These are phyloP conservation scores for Paradoxurus hermaphroditus DNA, from an alignment of 2,113 vertebrate species.

Conservation along the genomic window DNA sequence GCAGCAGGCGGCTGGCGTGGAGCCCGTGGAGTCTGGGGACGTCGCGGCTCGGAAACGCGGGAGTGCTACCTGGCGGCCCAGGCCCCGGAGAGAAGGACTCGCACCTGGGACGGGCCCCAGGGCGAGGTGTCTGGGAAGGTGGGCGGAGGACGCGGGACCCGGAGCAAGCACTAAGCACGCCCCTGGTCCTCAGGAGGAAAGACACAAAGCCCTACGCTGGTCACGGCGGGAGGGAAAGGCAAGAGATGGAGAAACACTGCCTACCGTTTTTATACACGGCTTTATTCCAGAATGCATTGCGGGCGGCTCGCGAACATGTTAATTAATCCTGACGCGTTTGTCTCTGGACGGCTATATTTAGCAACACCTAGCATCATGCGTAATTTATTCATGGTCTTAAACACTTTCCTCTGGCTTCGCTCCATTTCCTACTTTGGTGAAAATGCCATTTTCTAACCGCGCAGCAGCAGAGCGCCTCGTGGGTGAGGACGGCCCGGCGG, in stretches of 20 bases:
- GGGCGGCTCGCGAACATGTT: neutral
- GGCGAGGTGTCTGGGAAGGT: neutral
- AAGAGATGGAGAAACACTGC: neutral
- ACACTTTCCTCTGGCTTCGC: neutral
- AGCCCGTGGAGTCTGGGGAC: neutral
- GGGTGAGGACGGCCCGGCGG: rapidly evolving
- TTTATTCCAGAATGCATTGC: neutral
- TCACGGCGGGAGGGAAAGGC: neutral
- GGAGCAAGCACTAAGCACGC: neutral
- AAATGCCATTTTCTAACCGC: neutral
- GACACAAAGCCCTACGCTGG: neutral
- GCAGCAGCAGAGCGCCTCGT: neutral
- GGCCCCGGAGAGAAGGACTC: neutral
- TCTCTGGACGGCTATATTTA: constrained; percentile 36
- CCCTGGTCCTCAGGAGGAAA: neutral
- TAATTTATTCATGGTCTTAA: constrained; percentile 18
- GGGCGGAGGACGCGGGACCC: neutral
- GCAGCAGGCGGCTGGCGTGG: neutral
- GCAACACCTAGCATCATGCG: neutral
- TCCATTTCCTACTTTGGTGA: neutral
- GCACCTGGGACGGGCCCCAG: neutral
- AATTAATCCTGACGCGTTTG: constrained; percentile 34
- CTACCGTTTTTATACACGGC: neutral
- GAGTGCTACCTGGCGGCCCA: neutral
- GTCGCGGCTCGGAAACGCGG: neutral